These are phyloP conservation scores for Chelonoidis abingdonii DNA, from an alignment of 2,113 vertebrate species.

Conservation along the genomic window DNA sequence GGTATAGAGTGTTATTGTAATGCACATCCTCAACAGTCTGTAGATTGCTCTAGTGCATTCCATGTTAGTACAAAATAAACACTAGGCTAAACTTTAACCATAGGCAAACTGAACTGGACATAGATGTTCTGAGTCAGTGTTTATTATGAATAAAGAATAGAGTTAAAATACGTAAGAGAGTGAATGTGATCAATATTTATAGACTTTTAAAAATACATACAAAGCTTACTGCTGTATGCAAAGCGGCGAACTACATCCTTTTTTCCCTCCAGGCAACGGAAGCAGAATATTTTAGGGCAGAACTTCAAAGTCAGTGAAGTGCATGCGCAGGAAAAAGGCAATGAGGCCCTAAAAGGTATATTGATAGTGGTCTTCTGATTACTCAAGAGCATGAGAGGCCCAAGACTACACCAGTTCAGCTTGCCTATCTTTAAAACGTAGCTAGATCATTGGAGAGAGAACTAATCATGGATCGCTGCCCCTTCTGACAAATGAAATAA, in stretches of 20 bases:
- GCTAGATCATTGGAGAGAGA: conserved; percentile 1
- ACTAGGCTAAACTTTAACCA: conserved; percentile 49
- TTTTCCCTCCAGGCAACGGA: conserved; percentile 37
- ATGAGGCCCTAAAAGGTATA: background rate
- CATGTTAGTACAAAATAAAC: conserved; percentile 79
- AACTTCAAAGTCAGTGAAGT: conserved; percentile 43
- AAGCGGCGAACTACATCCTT: conserved; percentile 37
- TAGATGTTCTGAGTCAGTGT: background rate
- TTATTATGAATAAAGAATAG: conserved; percentile 26
- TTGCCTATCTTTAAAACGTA: conserved; percentile 53
- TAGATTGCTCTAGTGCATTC: conserved; percentile 84
- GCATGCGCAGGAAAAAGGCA: background rate
- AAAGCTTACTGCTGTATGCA: conserved; percentile 40
- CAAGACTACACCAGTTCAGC: conserved; percentile 17
- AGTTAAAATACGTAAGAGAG: conserved; percentile 34
- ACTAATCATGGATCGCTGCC: background rate
- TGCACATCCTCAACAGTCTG: conserved; percentile 77
- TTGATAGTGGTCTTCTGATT: conserved; percentile 1
- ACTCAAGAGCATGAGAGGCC: background rate
- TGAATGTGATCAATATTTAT: conserved; percentile 42
- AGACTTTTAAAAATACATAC: conserved; percentile 49
- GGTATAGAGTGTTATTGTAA: conserved; percentile 75
- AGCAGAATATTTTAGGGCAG: conserved; percentile 56
- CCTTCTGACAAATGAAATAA: conserved; percentile 32
- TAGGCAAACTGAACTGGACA: conserved; percentile 59